phyloP scores from a whole-genome alignment of 2,888 invertebrate genomes.

The Busseola fusca region DNA sequence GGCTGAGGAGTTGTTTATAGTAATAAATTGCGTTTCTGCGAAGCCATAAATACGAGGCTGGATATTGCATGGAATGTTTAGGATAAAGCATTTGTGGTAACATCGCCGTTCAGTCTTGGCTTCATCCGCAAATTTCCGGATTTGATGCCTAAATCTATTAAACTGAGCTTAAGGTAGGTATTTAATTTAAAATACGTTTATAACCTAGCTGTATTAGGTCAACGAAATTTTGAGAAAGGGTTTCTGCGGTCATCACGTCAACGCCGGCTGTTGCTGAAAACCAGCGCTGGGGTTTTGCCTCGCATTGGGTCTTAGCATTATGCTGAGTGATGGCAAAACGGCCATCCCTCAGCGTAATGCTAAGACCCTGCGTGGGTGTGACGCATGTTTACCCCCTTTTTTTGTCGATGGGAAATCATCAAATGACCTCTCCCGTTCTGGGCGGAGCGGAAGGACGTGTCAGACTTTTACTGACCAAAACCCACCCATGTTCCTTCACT shows the following conservation, averaged over 20 bases:
- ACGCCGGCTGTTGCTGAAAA: background rate
- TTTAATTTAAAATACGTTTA: conserved; percentile 19
- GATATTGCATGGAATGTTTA: conserved; percentile 55
- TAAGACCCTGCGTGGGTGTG: too few species aligned
- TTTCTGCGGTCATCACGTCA: background rate
- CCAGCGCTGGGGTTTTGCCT: background rate
- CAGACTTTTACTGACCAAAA: too few species aligned
- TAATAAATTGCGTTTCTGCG: conserved; percentile 54
- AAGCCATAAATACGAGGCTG: conserved; percentile 53
- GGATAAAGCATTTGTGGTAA: conserved; percentile 53
- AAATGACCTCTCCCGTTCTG: too few species aligned
- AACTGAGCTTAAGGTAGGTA: conserved; percentile 23
- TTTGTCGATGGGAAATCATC: too few species aligned
- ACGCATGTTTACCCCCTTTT: background rate
- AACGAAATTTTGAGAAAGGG: background rate
- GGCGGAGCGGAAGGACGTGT: too few species aligned
- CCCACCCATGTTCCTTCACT: too few species aligned
- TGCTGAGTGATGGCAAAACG: background rate
- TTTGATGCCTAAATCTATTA: conserved; percentile 43
- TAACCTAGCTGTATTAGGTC: conserved; percentile 4
- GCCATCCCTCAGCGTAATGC: too few species aligned
- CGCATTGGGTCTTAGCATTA: background rate
- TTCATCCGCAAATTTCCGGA: conserved; percentile 59
- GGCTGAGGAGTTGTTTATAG: conserved; percentile 52
- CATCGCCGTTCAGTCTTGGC: conserved; percentile 45